Percentiles rank a stretch among this genome's conserved stretches.
These are phyloP conservation scores for Strix occidentalis DNA, from an alignment of 2,797 vertebrate species.

Conservation along the genomic window DNA sequence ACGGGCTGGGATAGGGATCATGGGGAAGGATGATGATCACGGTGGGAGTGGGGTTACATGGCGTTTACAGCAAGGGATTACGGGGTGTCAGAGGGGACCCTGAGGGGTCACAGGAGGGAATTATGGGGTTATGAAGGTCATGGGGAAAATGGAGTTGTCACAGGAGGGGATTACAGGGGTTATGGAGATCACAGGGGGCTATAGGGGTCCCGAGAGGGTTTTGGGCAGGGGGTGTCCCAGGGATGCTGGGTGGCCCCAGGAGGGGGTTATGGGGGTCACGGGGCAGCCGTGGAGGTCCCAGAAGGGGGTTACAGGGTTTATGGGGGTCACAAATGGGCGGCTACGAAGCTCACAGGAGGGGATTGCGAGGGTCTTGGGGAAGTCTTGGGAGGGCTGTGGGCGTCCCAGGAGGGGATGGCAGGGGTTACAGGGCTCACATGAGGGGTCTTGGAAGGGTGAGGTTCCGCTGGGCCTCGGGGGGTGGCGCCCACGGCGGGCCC, in stretches of 20 bases:
- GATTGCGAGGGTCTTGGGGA: too few species aligned
- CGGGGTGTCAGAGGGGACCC: not conserved
- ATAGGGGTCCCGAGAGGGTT: not conserved
- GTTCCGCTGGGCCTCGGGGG: too few species aligned
- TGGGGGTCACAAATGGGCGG: too few species aligned
- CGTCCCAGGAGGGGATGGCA: not conserved
- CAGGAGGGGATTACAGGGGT: not conserved
- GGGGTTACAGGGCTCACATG: not conserved
- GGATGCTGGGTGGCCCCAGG: not conserved
- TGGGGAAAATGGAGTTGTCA: not conserved
- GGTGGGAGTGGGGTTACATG: too few species aligned
- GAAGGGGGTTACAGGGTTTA: not conserved
- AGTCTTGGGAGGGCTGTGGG: not conserved
- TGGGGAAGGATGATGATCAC: fast-evolving
- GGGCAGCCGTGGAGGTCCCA: not conserved
- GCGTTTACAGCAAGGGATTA: not conserved
- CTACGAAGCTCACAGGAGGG: too few species aligned
- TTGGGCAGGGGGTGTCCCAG: too few species aligned
- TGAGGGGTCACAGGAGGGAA: not conserved
- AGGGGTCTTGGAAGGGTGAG: not conserved
- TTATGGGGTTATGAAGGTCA: too few species aligned
- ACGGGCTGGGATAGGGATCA: fast-evolving
- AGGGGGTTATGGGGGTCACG: not conserved
- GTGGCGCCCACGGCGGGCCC: not conserved
- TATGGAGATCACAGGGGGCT: not conserved